Conservation (phyloP, 2,797 vertebrate species). For the Oreonectes daqikongensis region DNA sequence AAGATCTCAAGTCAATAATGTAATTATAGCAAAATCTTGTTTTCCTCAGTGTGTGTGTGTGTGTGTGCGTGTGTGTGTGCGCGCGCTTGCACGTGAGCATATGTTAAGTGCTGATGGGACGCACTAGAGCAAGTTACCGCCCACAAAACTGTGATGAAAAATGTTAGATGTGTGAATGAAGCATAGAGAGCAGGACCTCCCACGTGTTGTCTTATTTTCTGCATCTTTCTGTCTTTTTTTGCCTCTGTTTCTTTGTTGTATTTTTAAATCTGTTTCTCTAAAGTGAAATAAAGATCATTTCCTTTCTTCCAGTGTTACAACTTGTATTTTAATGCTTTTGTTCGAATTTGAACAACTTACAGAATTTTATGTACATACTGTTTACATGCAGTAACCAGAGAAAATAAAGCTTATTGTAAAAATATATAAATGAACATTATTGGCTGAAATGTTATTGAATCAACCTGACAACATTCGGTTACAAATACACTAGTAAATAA, state of each 20-base stretch:
- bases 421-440: neutral
- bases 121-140: constrained; percentile 46
- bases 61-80: constrained; percentile 25
- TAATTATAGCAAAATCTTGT: constrained; percentile 23
- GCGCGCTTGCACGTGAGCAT: constrained; percentile 16
- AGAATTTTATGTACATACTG: neutral
- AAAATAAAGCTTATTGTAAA: neutral
- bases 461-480: neutral
- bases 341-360: neutral
- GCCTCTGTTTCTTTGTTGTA: constrained; percentile 8
- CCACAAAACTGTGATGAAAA: constrained; percentile 38
- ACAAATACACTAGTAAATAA: neutral
- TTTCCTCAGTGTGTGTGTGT: constrained; percentile 15
- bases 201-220: neutral
- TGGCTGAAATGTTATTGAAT: neutral
- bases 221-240: neutral
- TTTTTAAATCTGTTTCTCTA: neutral
- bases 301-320: neutral
- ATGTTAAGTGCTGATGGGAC: constrained; percentile 47
- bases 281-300: constrained; percentile 34
- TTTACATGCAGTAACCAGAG: neutral
- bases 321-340: neutral
- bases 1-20: constrained; percentile 32
- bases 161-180: constrained; percentile 50
- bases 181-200: constrained; percentile 67